These are phyloP conservation scores for Axis porcinus DNA, from an alignment of 2,113 vertebrate genomes.

Conservation along the genomic window DNA sequence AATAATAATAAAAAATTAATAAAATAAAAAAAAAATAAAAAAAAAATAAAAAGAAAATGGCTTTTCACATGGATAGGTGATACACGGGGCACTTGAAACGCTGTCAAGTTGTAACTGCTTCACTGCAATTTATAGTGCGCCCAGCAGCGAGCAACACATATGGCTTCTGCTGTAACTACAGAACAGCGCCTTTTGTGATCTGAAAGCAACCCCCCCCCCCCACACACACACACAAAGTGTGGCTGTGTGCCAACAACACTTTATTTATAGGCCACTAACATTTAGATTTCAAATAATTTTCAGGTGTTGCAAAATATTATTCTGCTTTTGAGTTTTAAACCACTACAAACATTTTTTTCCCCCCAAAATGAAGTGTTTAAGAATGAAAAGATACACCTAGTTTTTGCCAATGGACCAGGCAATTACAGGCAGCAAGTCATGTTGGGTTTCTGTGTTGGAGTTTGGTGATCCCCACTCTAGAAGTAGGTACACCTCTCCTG, in stretches of 20 bases:
- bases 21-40: too few relatives aligned
- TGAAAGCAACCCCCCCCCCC: background rate
- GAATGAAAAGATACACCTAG: background rate
- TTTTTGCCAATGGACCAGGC: background rate
- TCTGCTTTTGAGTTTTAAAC: background rate
- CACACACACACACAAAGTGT: background rate
- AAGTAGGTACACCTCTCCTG: background rate
- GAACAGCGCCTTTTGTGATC: background rate
- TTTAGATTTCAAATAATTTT: background rate
- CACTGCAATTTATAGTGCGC: background rate
- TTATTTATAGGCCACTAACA: background rate
- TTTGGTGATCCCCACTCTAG: background rate
- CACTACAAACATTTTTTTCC: background rate
- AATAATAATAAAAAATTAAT: too few relatives aligned
- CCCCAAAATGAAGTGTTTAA: background rate
- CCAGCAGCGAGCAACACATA: background rate
- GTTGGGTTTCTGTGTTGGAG: background rate
- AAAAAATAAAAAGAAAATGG: too few relatives aligned
- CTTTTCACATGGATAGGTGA: constrained; percentile 18
- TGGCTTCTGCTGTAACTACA: background rate
- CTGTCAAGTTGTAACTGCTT: background rate
- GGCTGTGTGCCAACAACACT: background rate
- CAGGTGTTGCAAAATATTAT: background rate
- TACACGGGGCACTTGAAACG: background rate
- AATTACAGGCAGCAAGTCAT: background rate